Percentiles rank a stretch among this genome's conserved stretches.
These are phyloP conservation scores for Chrysomela aeneicollis DNA, from an alignment of 2,888 invertebrate species.

Conservation along the genomic window DNA sequence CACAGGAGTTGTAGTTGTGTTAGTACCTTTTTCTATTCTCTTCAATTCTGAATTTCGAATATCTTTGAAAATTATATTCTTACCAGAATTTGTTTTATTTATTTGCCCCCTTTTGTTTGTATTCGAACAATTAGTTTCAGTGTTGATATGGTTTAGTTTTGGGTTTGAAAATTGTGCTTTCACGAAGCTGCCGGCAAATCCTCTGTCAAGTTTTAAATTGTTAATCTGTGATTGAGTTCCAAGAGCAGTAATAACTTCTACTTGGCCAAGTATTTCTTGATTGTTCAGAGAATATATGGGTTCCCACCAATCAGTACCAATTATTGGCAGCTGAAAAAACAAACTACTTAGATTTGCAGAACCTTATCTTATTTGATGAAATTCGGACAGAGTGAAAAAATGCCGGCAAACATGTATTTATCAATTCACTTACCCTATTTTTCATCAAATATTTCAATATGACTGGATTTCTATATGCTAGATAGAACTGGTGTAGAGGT, in stretches of 20 bases:
- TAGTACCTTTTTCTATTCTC: constrained; percentile 5
- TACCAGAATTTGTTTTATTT: background rate
- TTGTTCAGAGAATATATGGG: constrained; percentile 62
- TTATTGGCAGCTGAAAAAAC: constrained; percentile 65
- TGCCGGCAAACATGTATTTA: too few species aligned
- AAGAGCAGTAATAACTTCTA: constrained; percentile 67
- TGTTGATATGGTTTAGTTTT: background rate
- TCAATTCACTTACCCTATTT: constrained; percentile 61
- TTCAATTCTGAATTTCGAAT: background rate
- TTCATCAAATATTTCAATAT: constrained; percentile 65
- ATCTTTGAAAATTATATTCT: background rate
- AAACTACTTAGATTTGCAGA: constrained; percentile 17
- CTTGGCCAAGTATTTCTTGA: constrained; percentile 63
- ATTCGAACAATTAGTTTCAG: background rate
- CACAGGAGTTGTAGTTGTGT: background rate
- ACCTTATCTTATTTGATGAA: too few species aligned
- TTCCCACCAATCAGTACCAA: constrained; percentile 69
- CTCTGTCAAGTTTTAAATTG: constrained; percentile 61
- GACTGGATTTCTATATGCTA: constrained; percentile 67
- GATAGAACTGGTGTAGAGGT: constrained; percentile 68
- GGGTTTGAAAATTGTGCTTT: constrained; percentile 9
- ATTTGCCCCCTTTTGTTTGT: background rate
- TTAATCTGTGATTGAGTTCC: constrained; percentile 69
- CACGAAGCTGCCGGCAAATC: constrained; percentile 45
- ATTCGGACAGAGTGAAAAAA: too few species aligned